A percentile compares a stretch with the other conserved stretches of the same genome.
Evolutionary conservation across 2,113 vertebrate genomes (phyloP).

Genomic region (Passer montanus): DNA sequence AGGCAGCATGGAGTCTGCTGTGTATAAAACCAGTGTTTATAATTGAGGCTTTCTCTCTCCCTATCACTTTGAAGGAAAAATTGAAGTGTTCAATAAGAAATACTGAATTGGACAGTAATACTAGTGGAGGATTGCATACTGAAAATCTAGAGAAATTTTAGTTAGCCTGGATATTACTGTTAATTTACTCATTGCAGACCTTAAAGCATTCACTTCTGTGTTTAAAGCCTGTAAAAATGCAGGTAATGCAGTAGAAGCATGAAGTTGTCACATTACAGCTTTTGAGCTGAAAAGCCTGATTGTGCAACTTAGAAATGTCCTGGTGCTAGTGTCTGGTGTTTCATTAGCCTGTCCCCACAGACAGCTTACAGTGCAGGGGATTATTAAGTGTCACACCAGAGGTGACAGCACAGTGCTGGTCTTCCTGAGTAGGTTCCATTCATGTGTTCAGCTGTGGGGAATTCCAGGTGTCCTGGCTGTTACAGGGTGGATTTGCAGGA

Average conservation of each 20-base stretch:
- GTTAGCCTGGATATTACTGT: not conserved
- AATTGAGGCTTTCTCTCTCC: not conserved
- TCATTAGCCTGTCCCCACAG: not conserved
- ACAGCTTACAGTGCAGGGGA: not conserved
- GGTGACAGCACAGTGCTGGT: not conserved
- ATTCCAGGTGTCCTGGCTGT: not conserved
- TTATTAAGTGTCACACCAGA: not conserved
- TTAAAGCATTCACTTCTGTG: not conserved
- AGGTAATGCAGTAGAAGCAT: not conserved
- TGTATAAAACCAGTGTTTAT: not conserved
- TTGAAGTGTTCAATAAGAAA: not conserved
- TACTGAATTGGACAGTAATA: not conserved
- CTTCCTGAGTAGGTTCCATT: not conserved
- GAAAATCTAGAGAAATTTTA: not conserved
- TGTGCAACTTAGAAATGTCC: not conserved
- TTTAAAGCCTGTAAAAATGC: not conserved
- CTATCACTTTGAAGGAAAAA: not conserved
- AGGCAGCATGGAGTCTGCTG: not conserved
- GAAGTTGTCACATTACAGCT: not conserved
- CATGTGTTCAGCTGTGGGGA: not conserved
- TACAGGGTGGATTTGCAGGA: not conserved
- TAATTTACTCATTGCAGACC: not conserved
- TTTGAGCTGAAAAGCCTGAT: not conserved
- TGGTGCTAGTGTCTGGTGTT: not conserved
- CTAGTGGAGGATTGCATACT: not conserved